A percentile compares a stretch with the other conserved stretches of the same genome.
These are phyloP conservation scores for Ailurus styani DNA, from an alignment of 2,113 vertebrate species.

Conservation along the genomic window DNA sequence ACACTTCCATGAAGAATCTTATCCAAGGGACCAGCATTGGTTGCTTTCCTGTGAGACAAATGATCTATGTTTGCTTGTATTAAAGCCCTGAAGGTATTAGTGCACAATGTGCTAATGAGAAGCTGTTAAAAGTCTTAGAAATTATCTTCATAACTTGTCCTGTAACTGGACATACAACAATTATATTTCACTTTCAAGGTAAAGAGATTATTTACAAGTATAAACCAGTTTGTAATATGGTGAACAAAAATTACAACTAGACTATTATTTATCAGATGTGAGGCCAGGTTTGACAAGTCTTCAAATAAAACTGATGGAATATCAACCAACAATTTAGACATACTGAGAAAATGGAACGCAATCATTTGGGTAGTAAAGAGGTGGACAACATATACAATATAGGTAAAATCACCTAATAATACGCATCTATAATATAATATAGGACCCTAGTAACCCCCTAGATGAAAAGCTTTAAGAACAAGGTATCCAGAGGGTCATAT, in stretches of 20 bases:
- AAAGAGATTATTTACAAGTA: not conserved
- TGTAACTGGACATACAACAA: not conserved
- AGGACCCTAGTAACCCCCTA: not conserved
- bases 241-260: slow-evolving; percentile 25
- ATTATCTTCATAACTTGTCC: not conserved
- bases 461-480: not conserved
- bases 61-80: not conserved
- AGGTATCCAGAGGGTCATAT: not conserved
- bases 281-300: not conserved
- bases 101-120: not conserved
- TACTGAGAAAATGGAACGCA: slow-evolving; percentile 10
- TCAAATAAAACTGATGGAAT: not conserved
- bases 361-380: not conserved
- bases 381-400: not conserved
- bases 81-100: not conserved
- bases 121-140: not conserved
- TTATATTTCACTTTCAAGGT: not conserved
- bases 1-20: slow-evolving; percentile 96
- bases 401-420: not conserved
- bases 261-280: not conserved
- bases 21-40: slow-evolving; percentile 92
- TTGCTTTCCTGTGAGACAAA: slow-evolving; percentile 90
- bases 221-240: not conserved
- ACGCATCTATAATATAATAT: not conserved
- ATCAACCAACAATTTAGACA: not conserved